Base-by-base conservation (phyloP, 2,113 vertebrate species). In the Pao palembangensis region DNA sequence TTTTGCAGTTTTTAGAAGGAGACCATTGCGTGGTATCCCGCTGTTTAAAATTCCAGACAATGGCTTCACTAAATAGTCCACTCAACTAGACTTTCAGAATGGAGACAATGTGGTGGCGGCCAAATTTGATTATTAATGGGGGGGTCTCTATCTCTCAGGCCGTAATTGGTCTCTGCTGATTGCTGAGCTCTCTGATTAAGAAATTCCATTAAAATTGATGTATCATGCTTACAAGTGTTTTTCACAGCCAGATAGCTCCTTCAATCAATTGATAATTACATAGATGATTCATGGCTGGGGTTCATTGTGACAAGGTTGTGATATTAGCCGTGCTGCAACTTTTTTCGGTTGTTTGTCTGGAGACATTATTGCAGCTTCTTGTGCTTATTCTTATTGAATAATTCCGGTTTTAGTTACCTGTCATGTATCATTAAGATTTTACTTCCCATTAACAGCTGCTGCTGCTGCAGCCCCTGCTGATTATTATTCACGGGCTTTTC, bases 131-230 rank as follows among this genome's bases (percentile, higher is more conserved):
- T 88, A 89, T 89, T 88, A 87, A 88, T 86, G 85, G 71, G 47
- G 16, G 48, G 56, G 69, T 67, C 80, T 81, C 82, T 82, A 81
- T 90, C 89, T 88, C 76, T 79, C 65, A 73, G 79, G 68, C 67
- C 73, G 61, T 88, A 88, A 90, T 92, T 91, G 88, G 87, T 89
- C 88, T 86, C 79, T 70, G 73, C 78, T 88, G 89, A 88, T 90
- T 85, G 79, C 87, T 44, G 75, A 81, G 76, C 76, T 56, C 86
- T 86, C 77, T 86, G 89, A 90, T 91, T 88, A 89, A 88, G 87
- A 88, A 86, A 89, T 66, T 80, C 73, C 85, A 90, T 91, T 90
- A 86, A 85, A 87, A 85, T 80, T 76, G 82, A 87, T 89, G 81
- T 80, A 86, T 89, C 81, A 78, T 66, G 73, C 81, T 78, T 88